Evolutionary conservation across 2,888 invertebrate species (phyloP).

Genomic region (Drosophila formosana): DNA sequence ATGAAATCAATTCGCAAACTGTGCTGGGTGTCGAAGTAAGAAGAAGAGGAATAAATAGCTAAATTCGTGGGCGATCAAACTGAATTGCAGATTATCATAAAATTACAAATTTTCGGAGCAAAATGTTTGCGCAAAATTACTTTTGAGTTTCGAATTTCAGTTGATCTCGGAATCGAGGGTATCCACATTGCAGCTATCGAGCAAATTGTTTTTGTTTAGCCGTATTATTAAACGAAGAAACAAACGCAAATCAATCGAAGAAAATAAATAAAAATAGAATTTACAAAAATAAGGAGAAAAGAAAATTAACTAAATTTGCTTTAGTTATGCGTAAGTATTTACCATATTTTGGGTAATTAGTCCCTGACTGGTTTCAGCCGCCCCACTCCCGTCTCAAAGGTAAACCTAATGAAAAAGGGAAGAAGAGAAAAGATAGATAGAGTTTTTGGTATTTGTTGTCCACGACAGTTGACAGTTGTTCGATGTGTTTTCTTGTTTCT

Average conservation of each 20-base stretch:
- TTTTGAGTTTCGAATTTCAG: constrained; percentile 72
- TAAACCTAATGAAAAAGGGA: constrained; percentile 85
- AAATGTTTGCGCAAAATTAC: constrained; percentile 53
- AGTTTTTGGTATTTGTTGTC: constrained; percentile 64
- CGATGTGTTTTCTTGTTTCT: constrained; percentile 8
- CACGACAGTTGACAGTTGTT: constrained; percentile 35
- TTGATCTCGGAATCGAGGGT: constrained; percentile 68
- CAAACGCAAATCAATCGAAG: constrained; percentile 26
- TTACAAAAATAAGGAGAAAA: constrained; percentile 20
- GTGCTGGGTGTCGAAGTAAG: constrained; percentile 46
- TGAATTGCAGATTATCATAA: constrained; percentile 35
- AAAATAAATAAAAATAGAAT: constrained; percentile 34
- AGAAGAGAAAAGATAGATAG: constrained; percentile 83
- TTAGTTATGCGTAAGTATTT: constrained; percentile 83
- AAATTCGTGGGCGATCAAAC: constrained; percentile 40
- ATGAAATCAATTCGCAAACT: constrained; percentile 36
- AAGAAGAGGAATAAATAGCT: constrained; percentile 25
- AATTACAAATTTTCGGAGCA: constrained; percentile 29
- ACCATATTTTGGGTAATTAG: constrained; percentile 86
- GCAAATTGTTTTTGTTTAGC: constrained; percentile 46
- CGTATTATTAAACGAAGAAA: constrained; percentile 44
- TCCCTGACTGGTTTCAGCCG: constrained; percentile 86
- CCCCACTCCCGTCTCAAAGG: constrained; percentile 86
- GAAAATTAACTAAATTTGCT: constrained; percentile 59
- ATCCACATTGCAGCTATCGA: constrained; percentile 75